A percentile compares a stretch with the other conserved stretches of the same genome.
These are phyloP conservation scores for Stegostoma tigrinum DNA, from an alignment of 2,113 vertebrate genomes.

Conservation along the genomic window DNA sequence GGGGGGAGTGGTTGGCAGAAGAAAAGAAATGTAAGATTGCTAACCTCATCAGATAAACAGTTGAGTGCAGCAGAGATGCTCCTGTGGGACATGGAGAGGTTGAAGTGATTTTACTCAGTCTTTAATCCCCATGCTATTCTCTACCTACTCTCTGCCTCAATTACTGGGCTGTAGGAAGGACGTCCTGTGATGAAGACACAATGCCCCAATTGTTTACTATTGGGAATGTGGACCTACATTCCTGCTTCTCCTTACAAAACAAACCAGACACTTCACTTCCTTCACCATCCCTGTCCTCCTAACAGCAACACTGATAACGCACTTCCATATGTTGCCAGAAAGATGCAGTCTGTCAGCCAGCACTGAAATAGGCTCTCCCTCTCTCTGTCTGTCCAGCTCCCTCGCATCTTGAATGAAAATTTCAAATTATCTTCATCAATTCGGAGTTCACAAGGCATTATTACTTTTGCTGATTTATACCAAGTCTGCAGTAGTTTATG, in stretches of 20 bases:
- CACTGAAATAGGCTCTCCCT: not conserved
- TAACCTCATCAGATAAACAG: not conserved
- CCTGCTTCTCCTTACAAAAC: conserved; percentile 73
- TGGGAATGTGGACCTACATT: conserved; percentile 63
- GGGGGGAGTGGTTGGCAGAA: not conserved
- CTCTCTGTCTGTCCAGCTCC: conserved; percentile 40
- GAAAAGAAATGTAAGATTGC: not conserved
- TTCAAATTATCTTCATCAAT: conserved; percentile 56
- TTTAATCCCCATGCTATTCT: conserved; percentile 37
- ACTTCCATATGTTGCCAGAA: not conserved
- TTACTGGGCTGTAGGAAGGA: conserved; percentile 71
- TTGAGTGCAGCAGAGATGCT: conserved; percentile 35
- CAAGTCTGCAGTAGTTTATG: conserved; percentile 49
- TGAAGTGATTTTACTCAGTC: not conserved
- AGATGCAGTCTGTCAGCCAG: not conserved
- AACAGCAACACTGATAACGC: conserved; percentile 34
- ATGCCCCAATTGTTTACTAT: conserved; percentile 76
- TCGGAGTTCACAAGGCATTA: conserved; percentile 56
- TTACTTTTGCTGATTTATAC: conserved; percentile 46
- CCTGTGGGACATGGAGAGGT: conserved; percentile 4
- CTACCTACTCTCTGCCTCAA: conserved; percentile 50
- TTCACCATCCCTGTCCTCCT: conserved; percentile 57
- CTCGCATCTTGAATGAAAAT: conserved; percentile 47
- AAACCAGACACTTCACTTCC: conserved; percentile 69
- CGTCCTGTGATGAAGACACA: conserved; percentile 86